These are phyloP conservation scores for Hylaeus volcanicus DNA, from an alignment of 1,140 invertebrate genomes.

Conservation along the genomic window DNA sequence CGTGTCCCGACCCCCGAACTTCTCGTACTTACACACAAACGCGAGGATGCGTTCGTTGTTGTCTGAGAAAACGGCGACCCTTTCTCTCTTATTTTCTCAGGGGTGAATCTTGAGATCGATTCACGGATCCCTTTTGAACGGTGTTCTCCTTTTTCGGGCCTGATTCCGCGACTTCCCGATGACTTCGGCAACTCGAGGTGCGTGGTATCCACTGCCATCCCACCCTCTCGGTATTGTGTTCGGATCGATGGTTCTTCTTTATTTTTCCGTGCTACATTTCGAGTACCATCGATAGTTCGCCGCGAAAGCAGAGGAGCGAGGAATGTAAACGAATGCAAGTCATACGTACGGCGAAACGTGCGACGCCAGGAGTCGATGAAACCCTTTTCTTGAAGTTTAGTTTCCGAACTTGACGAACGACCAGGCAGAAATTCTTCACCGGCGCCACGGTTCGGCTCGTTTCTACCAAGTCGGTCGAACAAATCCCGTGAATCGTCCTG, in stretches of 20 bases:
- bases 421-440: background rate
- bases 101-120: constrained; percentile 15
- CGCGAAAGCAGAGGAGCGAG: no score
- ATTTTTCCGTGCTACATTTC: no score
- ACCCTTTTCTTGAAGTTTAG: no score
- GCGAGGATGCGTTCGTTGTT: constrained; percentile 23
- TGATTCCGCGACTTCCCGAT: background rate
- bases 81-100: constrained; percentile 2
- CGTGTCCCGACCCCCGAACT: background rate
- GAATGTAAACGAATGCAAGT: no score
- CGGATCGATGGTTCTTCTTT: no score
- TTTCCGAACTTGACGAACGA: no score
- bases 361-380: no score
- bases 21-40: background rate
- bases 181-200: background rate
- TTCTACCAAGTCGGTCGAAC: background rate
- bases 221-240: no score
- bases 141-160: background rate
- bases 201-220: background rate
- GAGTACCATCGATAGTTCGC: no score
- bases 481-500: constrained; percentile 3
- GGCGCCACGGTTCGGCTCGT: background rate
- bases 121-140: background rate
- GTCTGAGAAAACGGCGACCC: constrained; percentile 33
- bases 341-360: no score